These are phyloP conservation scores for Scaptomyza tumidula DNA, from an alignment of 2,888 invertebrate species.

Conservation along the genomic window DNA sequence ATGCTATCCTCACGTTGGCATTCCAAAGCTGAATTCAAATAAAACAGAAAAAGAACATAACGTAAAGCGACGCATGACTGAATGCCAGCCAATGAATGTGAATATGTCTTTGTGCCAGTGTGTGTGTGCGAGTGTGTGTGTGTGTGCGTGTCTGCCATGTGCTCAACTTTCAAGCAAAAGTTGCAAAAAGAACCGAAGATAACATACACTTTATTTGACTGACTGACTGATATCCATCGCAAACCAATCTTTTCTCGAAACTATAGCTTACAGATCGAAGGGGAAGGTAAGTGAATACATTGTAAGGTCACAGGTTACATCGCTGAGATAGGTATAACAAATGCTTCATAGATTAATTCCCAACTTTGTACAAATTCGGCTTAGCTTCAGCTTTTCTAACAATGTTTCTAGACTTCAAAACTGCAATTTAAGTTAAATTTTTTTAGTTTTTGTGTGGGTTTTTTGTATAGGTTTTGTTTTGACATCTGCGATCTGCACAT, in stretches of 20 bases:
- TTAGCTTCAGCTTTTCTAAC: too few relatives aligned
- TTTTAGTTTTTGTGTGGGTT: too few relatives aligned
- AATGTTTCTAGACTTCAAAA: too few relatives aligned
- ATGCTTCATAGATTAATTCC: too few relatives aligned
- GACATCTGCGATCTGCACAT: too few relatives aligned
- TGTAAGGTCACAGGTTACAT: too few relatives aligned
- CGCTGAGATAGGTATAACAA: too few relatives aligned
- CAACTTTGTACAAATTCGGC: too few relatives aligned
- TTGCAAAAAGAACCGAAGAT: background rate
- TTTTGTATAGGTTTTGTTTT: too few relatives aligned
- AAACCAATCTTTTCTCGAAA: background rate
- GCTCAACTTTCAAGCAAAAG: slow-evolving; percentile 10
- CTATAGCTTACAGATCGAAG: background rate
- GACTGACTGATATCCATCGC: background rate
- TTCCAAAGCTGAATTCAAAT: slow-evolving; percentile 32
- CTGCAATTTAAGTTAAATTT: too few relatives aligned
- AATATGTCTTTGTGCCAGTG: background rate
- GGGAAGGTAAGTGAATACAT: too few relatives aligned
- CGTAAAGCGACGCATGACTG: slow-evolving; percentile 70
- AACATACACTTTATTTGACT: background rate
- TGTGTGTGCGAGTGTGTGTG: slow-evolving; percentile 5
- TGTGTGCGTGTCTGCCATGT: slow-evolving; percentile 11
- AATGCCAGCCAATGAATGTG: slow-evolving; percentile 49
- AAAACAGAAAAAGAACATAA: slow-evolving; percentile 24
- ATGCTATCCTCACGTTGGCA: slow-evolving; percentile 47